Evolutionary conservation across 2,888 invertebrate species (phyloP).

Genomic region (Julus scanicus): DNA sequence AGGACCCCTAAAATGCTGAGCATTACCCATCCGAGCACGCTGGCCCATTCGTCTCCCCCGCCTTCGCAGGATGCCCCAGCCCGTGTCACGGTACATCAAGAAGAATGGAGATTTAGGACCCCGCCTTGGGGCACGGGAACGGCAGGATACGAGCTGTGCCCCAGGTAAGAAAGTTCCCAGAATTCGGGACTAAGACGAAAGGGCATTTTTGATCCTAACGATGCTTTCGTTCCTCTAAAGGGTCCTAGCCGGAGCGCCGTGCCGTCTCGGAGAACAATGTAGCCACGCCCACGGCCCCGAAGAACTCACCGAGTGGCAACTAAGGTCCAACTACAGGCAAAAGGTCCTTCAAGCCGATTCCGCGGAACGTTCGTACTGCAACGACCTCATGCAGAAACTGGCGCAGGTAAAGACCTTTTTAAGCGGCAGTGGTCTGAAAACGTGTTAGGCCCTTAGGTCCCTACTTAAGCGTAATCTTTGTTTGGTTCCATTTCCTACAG

Average conservation of each 20-base stretch:
- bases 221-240: background rate
- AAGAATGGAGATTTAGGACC: conserved; percentile 38
- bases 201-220: no score
- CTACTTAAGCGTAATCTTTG: background rate
- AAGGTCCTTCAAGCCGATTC: conserved; percentile 70
- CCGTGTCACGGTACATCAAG: no score
- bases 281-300: conserved; percentile 79
- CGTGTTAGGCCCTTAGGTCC: no score
- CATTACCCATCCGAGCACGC: no score
- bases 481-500: background rate
- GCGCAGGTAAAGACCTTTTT: conserved; percentile 59
- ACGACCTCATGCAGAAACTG: conserved; percentile 73
- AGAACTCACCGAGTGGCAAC: conserved; percentile 80
- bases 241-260: conserved; percentile 63
- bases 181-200: no score
- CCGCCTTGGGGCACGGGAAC: conserved; percentile 49
- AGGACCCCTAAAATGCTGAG: no score
- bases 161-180: conserved; percentile 25
- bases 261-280: conserved; percentile 78
- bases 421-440: no score
- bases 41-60: no score
- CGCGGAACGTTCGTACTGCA: conserved; percentile 73
- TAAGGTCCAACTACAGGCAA: conserved; percentile 75
- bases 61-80: no score
- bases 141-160: conserved; percentile 51